Evolutionary conservation across 92 coral and sea anemone genomes (phyloP).

Genomic region (Meandrina meandrites): DNA sequence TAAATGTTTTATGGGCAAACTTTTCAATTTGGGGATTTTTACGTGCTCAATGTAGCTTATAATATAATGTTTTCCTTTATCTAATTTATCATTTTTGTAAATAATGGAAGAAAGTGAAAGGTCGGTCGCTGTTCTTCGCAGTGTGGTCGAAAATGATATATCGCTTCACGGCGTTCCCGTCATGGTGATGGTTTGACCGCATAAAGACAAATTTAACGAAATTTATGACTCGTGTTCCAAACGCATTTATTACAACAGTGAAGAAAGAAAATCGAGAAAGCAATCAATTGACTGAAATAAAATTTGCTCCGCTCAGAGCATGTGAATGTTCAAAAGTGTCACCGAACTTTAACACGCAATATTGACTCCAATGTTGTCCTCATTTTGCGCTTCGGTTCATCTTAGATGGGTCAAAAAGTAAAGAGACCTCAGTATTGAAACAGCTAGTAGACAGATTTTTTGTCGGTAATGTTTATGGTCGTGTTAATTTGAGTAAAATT

Average conservation of each 20-base stretch:
- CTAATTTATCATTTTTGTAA: slow-evolving; percentile 63
- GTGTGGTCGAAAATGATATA: slow-evolving; percentile 26
- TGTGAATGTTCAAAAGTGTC: background rate
- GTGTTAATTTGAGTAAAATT: slow-evolving; percentile 25
- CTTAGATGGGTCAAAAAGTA: background rate
- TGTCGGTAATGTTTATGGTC: slow-evolving; percentile 34
- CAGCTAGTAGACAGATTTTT: background rate
- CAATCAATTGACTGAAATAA: background rate
- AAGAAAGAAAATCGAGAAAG: background rate
- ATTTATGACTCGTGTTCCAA: background rate
- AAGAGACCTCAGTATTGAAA: background rate
- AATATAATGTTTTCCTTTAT: slow-evolving; percentile 78
- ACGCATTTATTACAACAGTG: background rate
- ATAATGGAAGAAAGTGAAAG: slow-evolving; percentile 51
- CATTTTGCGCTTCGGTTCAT: background rate
- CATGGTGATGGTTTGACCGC: slow-evolving; percentile 31
- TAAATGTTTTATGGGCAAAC: slow-evolving; percentile 79
- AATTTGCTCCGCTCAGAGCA: background rate
- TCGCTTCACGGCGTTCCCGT: background rate
- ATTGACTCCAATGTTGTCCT: background rate
- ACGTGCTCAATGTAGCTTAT: slow-evolving; percentile 62
- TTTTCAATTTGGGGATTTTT: slow-evolving; percentile 79
- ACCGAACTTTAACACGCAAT: background rate
- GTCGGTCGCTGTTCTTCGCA: slow-evolving; percentile 24
- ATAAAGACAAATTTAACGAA: slow-evolving; percentile 21